phyloP scores from a whole-genome alignment of 2,113 vertebrate species.

The Numenius arquata region DNA sequence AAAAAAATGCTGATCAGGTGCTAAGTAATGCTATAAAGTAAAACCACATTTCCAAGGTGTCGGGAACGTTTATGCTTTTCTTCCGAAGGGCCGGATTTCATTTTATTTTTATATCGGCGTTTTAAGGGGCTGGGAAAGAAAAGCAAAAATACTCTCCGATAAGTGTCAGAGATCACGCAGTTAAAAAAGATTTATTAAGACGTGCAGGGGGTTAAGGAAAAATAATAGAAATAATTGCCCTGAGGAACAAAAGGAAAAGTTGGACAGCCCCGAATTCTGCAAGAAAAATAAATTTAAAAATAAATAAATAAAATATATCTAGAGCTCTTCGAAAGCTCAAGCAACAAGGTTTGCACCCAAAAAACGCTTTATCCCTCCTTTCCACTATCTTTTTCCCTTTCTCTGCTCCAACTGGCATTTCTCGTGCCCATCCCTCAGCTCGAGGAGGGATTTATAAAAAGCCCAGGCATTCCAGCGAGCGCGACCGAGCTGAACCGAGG shows the following conservation, averaged over 20 bases:
- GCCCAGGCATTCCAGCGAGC: slow-evolving; percentile 13
- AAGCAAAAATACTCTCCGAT: background rate
- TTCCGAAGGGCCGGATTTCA: slow-evolving; percentile 48
- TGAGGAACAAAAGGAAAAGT: slow-evolving; percentile 20
- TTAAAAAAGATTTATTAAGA: slow-evolving; percentile 5
- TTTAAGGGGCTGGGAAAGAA: slow-evolving; percentile 29
- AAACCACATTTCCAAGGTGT: slow-evolving; percentile 78
- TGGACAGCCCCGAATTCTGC: background rate
- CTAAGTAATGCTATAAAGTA: slow-evolving; percentile 76
- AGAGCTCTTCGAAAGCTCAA: background rate
- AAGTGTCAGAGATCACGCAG: background rate
- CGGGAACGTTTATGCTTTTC: slow-evolving; percentile 64
- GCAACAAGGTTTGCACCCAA: background rate
- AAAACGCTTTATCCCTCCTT: background rate
- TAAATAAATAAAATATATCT: no score
- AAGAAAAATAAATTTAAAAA: background rate
- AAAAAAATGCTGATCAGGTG: slow-evolving; percentile 72
- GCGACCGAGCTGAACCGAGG: slow-evolving; percentile 9
- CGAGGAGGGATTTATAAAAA: slow-evolving; percentile 23
- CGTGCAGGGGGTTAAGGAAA: background rate
- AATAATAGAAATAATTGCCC: background rate
- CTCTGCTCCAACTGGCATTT: background rate
- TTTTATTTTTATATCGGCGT: background rate
- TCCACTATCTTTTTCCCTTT: fast-evolving
- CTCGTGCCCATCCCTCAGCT: slow-evolving; percentile 3